Conservation (phyloP, 2,797 vertebrate species). For the Apogon hyalosoma region DNA sequence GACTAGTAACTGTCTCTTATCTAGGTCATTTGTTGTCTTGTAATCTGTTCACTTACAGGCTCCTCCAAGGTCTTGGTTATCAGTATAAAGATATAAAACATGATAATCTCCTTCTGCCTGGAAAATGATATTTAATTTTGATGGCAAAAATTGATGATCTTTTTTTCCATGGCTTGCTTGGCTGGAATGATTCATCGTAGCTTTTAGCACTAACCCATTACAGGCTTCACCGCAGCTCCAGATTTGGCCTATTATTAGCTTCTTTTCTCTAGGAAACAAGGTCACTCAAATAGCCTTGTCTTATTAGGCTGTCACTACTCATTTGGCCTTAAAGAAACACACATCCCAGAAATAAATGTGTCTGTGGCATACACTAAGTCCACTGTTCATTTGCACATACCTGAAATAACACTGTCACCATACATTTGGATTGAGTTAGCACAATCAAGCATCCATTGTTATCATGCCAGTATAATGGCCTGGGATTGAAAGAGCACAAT, state of each 20-base stretch:
- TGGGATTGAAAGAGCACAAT: conserved; percentile 57
- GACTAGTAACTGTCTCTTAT: background rate
- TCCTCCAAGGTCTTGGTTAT: conserved; percentile 16
- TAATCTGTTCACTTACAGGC: conserved; percentile 20
- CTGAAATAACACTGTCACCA: conserved; percentile 19
- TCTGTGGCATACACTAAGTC: conserved; percentile 30
- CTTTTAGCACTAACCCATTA: conserved; percentile 72
- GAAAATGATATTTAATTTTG: conserved; percentile 46
- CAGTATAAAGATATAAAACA: conserved; percentile 40
- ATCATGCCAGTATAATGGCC: conserved; percentile 43
- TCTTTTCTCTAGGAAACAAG: conserved; percentile 82
- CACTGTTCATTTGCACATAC: conserved; percentile 36
- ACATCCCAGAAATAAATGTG: conserved; percentile 33
- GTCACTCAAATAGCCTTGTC: conserved; percentile 78
- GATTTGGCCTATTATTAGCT: conserved; percentile 83
- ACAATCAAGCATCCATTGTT: conserved; percentile 56
- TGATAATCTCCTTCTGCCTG: conserved; percentile 38
- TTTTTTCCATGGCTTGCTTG: conserved; percentile 60
- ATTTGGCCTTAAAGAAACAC: conserved; percentile 75
- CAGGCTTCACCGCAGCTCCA: conserved; percentile 74
- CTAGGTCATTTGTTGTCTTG: conserved; percentile 17
- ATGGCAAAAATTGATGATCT: conserved; percentile 52
- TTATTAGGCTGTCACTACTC: conserved; percentile 76
- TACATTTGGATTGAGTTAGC: conserved; percentile 32
- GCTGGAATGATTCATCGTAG: conserved; percentile 64